Evolutionary conservation across 2,113 vertebrate genomes (phyloP).

Genomic region (Pachypanchax playfairii): DNA sequence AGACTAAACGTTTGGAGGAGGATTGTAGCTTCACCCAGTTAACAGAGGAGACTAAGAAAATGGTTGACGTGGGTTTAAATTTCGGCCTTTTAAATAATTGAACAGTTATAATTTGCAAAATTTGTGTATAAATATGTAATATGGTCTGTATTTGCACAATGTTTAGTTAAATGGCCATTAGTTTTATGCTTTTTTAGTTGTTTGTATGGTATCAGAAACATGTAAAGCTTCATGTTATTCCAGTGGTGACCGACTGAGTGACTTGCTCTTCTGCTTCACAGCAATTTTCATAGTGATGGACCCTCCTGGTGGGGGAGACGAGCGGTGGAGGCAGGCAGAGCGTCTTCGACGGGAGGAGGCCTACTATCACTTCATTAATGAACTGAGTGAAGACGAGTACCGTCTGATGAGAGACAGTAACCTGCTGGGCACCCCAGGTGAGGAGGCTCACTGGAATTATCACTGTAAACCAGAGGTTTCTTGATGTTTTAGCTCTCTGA

Average conservation of each 20-base stretch:
- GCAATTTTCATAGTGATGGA: constrained; percentile 82
- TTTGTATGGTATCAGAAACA: too few species aligned
- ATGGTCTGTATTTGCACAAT: too few species aligned
- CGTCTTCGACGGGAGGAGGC: constrained; percentile 94
- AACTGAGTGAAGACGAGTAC: constrained; percentile 92
- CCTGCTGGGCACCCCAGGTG: constrained; percentile 94
- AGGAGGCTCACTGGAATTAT: constrained; percentile 26
- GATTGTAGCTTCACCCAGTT: too few species aligned
- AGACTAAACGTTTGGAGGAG: constrained; percentile 22
- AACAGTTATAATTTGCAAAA: neutral
- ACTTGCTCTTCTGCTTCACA: constrained; percentile 50
- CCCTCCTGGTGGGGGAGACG: constrained; percentile 84
- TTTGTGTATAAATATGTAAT: too few species aligned
- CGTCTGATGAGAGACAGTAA: constrained; percentile 94
- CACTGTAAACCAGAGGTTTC: neutral
- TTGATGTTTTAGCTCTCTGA: neutral
- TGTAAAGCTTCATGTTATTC: too few species aligned
- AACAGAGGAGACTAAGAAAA: too few species aligned
- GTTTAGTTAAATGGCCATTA: too few species aligned
- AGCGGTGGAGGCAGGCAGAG: constrained; percentile 90
- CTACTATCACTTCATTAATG: constrained; percentile 97
- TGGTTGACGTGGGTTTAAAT: constrained; percentile 57
- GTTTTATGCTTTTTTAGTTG: too few species aligned
- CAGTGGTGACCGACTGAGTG: too few species aligned
- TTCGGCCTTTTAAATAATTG: constrained; percentile 21